phyloP scores from a whole-genome alignment of 2,797 vertebrate species.

The Melanotaenia maccullochi region DNA sequence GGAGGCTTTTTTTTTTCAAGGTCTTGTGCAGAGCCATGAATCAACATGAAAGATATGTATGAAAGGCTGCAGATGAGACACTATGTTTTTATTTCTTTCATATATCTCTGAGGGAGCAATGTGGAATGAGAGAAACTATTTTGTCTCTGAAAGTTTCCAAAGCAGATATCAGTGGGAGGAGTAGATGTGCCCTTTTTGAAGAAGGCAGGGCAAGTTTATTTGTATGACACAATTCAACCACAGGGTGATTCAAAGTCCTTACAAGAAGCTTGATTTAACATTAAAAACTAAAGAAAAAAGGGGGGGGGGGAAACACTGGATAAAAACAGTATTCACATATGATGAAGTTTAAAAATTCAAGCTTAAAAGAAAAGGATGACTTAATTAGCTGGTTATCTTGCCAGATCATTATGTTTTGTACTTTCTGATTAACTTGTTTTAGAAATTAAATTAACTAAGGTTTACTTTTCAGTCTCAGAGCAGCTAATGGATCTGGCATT shows the following conservation, averaged over 20 bases:
- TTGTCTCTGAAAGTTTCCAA: slow-evolving; percentile 42
- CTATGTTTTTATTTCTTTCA: slow-evolving; percentile 49
- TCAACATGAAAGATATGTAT: slow-evolving; percentile 37
- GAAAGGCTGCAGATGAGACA: slow-evolving; percentile 37
- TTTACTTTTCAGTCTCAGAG: background rate
- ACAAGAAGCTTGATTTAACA: too few species aligned
- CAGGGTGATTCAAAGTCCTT: too few species aligned
- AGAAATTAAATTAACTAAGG: slow-evolving; percentile 1
- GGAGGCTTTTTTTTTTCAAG: slow-evolving; percentile 32
- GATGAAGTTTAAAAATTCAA: too few species aligned
- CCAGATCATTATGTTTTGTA: slow-evolving; percentile 26
- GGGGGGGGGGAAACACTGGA: too few species aligned
- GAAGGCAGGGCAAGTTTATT: slow-evolving; percentile 1
- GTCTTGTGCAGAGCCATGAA: slow-evolving; percentile 19
- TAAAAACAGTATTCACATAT: too few species aligned
- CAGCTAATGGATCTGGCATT: background rate
- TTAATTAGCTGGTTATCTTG: slow-evolving; percentile 23
- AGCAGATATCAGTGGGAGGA: slow-evolving; percentile 43
- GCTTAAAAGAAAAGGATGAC: slow-evolving; percentile 1
- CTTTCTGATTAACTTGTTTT: slow-evolving; percentile 8
- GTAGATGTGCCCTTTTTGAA: slow-evolving; percentile 22
- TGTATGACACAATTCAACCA: too few species aligned
- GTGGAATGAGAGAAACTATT: slow-evolving; percentile 33
- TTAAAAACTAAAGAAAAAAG: too few species aligned
- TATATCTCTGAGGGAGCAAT: slow-evolving; percentile 11